Percentiles rank a stretch among this genome's conserved stretches.
phyloP scores from a whole-genome alignment of 2,113 vertebrate genomes.

The Rafetus swinhoei region DNA sequence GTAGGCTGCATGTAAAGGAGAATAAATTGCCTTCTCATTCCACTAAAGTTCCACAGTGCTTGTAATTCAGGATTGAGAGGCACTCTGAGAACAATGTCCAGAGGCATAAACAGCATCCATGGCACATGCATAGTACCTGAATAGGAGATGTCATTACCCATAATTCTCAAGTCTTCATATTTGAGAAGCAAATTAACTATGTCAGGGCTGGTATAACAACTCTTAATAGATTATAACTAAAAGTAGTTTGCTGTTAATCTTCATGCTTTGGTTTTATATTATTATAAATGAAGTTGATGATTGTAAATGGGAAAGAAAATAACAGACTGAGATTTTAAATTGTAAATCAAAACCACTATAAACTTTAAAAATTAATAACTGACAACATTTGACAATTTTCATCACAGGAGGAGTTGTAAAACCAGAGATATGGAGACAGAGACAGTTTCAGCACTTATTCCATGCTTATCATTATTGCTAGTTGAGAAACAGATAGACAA shows the following conservation, averaged over 20 bases:
- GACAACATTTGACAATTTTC: background rate
- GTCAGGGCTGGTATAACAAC: background rate
- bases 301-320: background rate
- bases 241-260: slow-evolving; percentile 18
- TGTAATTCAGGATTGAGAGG: slow-evolving; percentile 32
- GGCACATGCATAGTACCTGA: background rate
- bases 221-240: slow-evolving; percentile 4
- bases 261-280: background rate
- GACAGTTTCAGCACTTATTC: background rate
- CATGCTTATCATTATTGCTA: background rate
- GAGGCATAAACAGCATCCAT: slow-evolving; percentile 20
- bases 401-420: background rate
- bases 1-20: slow-evolving; percentile 34
- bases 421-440: background rate
- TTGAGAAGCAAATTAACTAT: slow-evolving; percentile 30
- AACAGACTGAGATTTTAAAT: background rate
- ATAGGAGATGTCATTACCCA: slow-evolving; percentile 38
- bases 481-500: background rate
- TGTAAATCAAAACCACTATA: background rate
- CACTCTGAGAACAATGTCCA: slow-evolving; percentile 25
- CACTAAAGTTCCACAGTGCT: slow-evolving; percentile 30
- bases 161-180: slow-evolving; percentile 17
- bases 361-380: background rate
- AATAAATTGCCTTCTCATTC: slow-evolving; percentile 42
- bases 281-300: background rate